Conservation (phyloP, 2,888 invertebrate genomes). For the Lucinisca nassula region DNA sequence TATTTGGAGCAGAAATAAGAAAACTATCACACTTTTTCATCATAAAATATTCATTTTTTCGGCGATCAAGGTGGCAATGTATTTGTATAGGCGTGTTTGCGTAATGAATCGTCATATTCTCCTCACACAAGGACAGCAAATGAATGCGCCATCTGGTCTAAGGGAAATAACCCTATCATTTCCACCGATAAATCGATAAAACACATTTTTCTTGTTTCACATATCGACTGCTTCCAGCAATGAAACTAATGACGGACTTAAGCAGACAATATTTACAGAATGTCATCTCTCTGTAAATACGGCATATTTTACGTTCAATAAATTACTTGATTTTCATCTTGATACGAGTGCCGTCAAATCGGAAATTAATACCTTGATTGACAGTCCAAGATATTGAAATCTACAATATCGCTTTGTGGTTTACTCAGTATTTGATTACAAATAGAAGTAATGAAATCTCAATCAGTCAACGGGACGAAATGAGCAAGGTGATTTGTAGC, state of each 20-base stretch:
- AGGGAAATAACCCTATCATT: no score
- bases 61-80: no score
- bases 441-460: constrained; percentile 69
- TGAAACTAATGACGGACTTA: constrained; percentile 42
- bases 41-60: no score
- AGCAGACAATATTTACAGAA: constrained; percentile 61
- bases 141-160: no score
- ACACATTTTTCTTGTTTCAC: constrained; percentile 32
- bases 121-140: no score
- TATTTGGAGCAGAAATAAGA: no score
- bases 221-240: constrained; percentile 26
- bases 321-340: constrained; percentile 27
- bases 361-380: constrained; percentile 67
- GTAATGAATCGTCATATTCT: no score
- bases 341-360: constrained; percentile 24
- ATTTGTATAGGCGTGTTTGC: no score
- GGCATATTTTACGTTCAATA: constrained; percentile 67
- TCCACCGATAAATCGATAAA: no score
- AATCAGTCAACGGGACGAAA: constrained; percentile 59
- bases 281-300: constrained; percentile 61
- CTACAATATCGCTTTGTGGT: constrained; percentile 71
- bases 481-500: neutral
- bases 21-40: no score
- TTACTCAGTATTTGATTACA: constrained; percentile 66
- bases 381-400: constrained; percentile 58